Evolutionary conservation across 1,140 invertebrate genomes (phyloP).

Genomic region (Pseudomyrmex dendroicus): DNA sequence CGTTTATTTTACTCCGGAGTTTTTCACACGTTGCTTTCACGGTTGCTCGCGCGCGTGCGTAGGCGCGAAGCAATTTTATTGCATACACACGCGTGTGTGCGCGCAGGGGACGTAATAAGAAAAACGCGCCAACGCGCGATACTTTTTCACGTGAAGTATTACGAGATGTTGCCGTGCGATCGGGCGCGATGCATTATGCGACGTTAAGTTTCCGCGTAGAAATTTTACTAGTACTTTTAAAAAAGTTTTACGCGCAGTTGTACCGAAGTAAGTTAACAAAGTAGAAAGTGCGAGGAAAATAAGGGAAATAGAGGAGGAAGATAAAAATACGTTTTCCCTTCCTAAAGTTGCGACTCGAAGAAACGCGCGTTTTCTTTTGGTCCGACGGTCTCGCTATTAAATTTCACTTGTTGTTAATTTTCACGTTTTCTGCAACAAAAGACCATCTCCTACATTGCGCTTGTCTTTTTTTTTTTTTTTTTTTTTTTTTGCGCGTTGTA

Average conservation of each 20-base stretch:
- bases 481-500: not conserved
- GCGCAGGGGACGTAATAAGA: not conserved
- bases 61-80: not conserved
- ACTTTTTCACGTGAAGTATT: slow-evolving; percentile 4
- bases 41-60: not conserved
- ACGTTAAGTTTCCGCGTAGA: slow-evolving; percentile 21
- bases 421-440: slow-evolving; percentile 11
- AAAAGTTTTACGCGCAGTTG: slow-evolving; percentile 42
- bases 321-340: slow-evolving; percentile 24
- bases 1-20: not conserved
- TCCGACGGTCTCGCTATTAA: slow-evolving; percentile 9
- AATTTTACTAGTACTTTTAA: slow-evolving; percentile 40
- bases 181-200: slow-evolving; percentile 10
- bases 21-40: no score
- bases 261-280: slow-evolving; percentile 48
- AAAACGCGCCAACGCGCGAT: not conserved
- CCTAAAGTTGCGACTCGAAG: slow-evolving; percentile 35
- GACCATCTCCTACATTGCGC: no score
- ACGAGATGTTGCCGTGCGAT: slow-evolving; percentile 11
- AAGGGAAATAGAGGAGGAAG: slow-evolving; percentile 4
- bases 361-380: not conserved
- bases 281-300: slow-evolving; percentile 42
- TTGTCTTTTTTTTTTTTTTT: no score
- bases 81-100: not conserved
- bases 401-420: slow-evolving; percentile 54